Conservation (phyloP, 1,140 invertebrate species). For the Pogonomyrmex californicus region DNA sequence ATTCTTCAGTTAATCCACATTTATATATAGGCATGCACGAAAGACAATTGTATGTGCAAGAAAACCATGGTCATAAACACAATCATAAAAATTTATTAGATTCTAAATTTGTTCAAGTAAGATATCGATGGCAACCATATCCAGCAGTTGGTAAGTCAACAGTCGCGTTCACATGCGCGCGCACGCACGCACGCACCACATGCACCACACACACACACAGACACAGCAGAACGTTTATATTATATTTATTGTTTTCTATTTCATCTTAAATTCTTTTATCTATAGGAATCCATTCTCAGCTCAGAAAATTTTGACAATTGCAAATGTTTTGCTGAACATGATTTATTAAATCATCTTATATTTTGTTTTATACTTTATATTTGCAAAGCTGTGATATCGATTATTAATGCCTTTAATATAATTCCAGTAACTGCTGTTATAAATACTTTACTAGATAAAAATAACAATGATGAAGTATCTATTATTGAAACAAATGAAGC, state of each 20-base stretch:
- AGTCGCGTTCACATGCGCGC: too few relatives aligned
- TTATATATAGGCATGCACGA: slow-evolving; percentile 96
- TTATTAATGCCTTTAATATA: slow-evolving; percentile 10
- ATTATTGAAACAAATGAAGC: slow-evolving; percentile 72
- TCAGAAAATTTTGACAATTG: too few relatives aligned
- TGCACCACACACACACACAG: too few relatives aligned
- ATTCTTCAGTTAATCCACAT: slow-evolving; percentile 87
- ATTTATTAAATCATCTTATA: too few relatives aligned
- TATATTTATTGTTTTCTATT: too few relatives aligned
- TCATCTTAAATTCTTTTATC: too few relatives aligned
- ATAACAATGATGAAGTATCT: slow-evolving; percentile 68
- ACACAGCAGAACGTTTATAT: too few relatives aligned
- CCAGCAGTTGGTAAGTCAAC: slow-evolving; percentile 85
- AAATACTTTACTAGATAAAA: slow-evolving; percentile 23
- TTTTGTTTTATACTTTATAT: not conserved
- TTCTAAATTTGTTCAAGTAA: slow-evolving; percentile 69
- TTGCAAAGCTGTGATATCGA: not conserved
- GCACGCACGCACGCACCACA: too few relatives aligned
- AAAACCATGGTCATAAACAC: slow-evolving; percentile 87
- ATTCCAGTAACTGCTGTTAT: slow-evolving; percentile 63
- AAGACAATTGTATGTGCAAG: slow-evolving; percentile 94
- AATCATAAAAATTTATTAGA: slow-evolving; percentile 82
- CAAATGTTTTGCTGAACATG: too few relatives aligned
- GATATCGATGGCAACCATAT: slow-evolving; percentile 91
- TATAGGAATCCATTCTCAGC: too few relatives aligned